phyloP scores from a whole-genome alignment of 2,888 invertebrate species.

The Teleiodes luculella region DNA sequence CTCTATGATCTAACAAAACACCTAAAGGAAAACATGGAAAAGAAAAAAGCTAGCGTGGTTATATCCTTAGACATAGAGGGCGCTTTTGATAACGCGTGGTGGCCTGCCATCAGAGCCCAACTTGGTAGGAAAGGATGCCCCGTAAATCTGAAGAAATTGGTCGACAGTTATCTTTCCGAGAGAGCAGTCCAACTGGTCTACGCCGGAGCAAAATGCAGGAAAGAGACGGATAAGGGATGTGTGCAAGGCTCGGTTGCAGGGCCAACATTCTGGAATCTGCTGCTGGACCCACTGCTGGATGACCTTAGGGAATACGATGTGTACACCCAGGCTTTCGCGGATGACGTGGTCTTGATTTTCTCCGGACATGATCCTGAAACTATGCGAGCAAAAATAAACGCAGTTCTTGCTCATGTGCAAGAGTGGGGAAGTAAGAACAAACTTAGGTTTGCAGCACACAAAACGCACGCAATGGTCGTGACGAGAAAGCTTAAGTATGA shows the following conservation, averaged over 20 bases:
- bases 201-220: not conserved
- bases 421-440: not conserved
- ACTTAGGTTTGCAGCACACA: not conserved
- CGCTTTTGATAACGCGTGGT: conserved; percentile 18
- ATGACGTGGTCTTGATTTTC: not conserved
- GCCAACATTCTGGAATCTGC: not conserved
- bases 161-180: not conserved
- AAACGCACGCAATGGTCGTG: not conserved
- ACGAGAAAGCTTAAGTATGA: not conserved
- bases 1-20: not conserved
- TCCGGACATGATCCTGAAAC: conserved; percentile 4
- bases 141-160: not conserved
- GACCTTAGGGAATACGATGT: not conserved
- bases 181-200: not conserved
- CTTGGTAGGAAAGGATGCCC: not conserved
- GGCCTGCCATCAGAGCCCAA: conserved; percentile 5
- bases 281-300: not conserved
- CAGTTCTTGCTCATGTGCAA: conserved; percentile 9
- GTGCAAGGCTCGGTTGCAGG: conserved; percentile 10
- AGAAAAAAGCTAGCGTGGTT: not conserved
- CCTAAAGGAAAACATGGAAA: not conserved
- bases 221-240: conserved; percentile 8
- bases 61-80: conserved; percentile 19
- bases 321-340: too few relatives aligned
- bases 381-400: conserved; percentile 1